Base-by-base conservation (phyloP, 1,140 invertebrate species). In the Tetramorium alpestre region DNA sequence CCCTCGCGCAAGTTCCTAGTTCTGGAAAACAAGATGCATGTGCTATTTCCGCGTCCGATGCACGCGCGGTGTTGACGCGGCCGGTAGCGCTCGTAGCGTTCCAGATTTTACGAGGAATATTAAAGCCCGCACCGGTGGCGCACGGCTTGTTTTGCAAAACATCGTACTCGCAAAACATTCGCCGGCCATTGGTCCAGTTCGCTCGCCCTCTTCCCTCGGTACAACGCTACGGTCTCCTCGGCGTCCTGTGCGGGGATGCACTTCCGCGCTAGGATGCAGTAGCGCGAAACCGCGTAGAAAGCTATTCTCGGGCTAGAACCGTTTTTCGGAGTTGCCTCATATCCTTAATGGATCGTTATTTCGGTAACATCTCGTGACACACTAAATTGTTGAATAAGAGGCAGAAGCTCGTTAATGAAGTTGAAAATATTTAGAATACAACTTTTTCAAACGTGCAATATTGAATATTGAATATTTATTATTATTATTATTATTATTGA, bases 31-130 rank as follows among this genome's bases (percentile, higher is more conserved):
- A 91, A 91, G 88, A 81, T 87, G 87, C 78, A 88, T 86, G 89
- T 90, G 89, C 86, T 90, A 81, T 90, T 90, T 82, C 84, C 67
- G 90, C 87, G 41, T 62, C 60, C 54, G 89, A 87, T 88, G 89
- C 77, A 87, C 54, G 87, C 80, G 64, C 85, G 72, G 84, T 87
- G 90, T 91, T 91, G 90, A 91, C 90, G 87, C 77, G 72, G 54
- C 65, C 72, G 58, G 8, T 33, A 33, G 51, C 58, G 28, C 65
- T 22, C 38, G 49, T 82, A 77, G 49, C 25, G 84, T 81, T 87
- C 64, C 85, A 80, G 86, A 85, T 91, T 91, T 91, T 84, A 89
- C 86, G 73, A 70, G 62, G 84, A 90, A 91, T 91, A 91, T 91
- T 91, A 90, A 90, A 91, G 87, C 87, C 64, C 49, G 80, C 33